A percentile compares a stretch with the other conserved stretches of the same genome.
Conservation (phyloP, 2,113 vertebrate genomes). For the Pseudorasbora parva region DNA sequence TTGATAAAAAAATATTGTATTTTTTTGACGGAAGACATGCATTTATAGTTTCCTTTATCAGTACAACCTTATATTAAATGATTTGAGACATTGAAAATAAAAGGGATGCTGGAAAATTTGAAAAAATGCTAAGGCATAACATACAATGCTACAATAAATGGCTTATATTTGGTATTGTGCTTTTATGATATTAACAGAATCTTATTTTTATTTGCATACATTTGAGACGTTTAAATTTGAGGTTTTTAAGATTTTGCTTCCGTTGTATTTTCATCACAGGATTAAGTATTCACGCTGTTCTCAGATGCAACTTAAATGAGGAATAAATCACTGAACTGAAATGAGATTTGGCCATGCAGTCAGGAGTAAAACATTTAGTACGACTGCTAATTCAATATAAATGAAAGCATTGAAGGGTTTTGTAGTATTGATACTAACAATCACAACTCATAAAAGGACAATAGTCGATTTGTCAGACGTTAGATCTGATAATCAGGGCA, state of each 20-base stretch:
- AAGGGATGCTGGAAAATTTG: too few relatives aligned
- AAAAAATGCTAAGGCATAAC: conserved; percentile 2
- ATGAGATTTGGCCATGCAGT: not conserved
- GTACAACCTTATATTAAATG: not conserved
- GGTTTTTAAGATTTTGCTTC: not conserved
- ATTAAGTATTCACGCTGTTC: not conserved
- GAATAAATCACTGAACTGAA: not conserved
- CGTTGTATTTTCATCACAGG: not conserved
- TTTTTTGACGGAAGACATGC: not conserved
- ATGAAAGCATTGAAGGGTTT: not conserved
- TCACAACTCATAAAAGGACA: not conserved
- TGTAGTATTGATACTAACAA: not conserved
- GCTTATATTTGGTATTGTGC: not conserved
- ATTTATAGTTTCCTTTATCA: conserved; percentile 6
- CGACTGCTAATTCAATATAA: too few relatives aligned
- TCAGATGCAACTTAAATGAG: not conserved
- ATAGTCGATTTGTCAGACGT: not conserved
- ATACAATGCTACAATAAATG: conserved; percentile 15
- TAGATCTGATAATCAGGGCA: not conserved
- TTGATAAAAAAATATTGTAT: not conserved
- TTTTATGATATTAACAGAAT: conserved; percentile 9
- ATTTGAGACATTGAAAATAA: not conserved
- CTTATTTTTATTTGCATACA: conserved; percentile 6
- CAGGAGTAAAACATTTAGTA: too few relatives aligned
- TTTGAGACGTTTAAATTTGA: not conserved